A percentile compares a stretch with the other conserved stretches of the same genome.
These are phyloP conservation scores for Smittia aterrima DNA, from an alignment of 2,888 invertebrate species.

Conservation along the genomic window DNA sequence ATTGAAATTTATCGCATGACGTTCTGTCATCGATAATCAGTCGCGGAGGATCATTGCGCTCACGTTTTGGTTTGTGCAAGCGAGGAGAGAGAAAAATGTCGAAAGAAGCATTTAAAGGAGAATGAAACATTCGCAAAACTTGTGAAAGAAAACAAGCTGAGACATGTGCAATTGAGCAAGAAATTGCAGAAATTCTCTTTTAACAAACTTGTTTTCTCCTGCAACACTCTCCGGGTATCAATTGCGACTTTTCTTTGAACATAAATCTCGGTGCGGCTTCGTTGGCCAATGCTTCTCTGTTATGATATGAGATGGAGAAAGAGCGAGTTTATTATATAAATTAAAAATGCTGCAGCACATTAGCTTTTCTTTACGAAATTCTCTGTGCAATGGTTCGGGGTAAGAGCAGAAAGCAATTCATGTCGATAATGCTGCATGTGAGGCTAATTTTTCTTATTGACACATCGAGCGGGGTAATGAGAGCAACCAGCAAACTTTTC, in stretches of 20 bases:
- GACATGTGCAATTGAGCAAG: no score
- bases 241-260: slow-evolving; percentile 15
- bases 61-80: no score
- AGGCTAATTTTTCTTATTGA: background rate
- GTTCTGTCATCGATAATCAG: background rate
- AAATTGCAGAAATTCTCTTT: slow-evolving; percentile 14
- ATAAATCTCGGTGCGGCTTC: slow-evolving; percentile 11
- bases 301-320: slow-evolving; percentile 37
- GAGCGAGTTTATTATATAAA: slow-evolving; percentile 38
- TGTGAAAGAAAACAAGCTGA: background rate
- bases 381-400: slow-evolving; percentile 13
- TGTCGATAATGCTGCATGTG: background rate
- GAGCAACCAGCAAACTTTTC: background rate
- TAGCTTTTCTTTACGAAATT: slow-evolving; percentile 34
- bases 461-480: background rate
- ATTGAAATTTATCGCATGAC: background rate
- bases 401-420: background rate
- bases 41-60: no score
- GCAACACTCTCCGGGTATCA: slow-evolving; percentile 1
- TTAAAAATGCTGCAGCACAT: background rate
- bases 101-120: no score
- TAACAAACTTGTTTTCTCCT: background rate
- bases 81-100: no score
- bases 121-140: background rate
- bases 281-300: slow-evolving; percentile 33